Base-by-base conservation (phyloP, 2,113 vertebrate genomes). In the Oenanthe oenanthe region DNA sequence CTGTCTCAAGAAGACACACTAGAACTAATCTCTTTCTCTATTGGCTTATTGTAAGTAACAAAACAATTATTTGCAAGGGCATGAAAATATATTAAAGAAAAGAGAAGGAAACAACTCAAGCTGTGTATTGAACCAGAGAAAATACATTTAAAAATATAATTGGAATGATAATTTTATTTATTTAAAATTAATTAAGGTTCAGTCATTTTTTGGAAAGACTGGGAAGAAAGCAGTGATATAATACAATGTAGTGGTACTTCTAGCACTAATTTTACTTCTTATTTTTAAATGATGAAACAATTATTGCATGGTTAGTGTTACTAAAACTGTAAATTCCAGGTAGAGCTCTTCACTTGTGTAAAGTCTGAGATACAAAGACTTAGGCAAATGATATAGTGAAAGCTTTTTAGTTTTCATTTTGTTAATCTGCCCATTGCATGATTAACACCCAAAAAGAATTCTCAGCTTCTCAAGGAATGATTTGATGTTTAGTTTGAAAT, bases 321-420 rank as follows among this genome's bases (percentile, higher is more conserved):
- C 47, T 91, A 48, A 89, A 93, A 38, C 18, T 71, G 2, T 34
- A 92, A 78, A n/a, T 89, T 50, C 51, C 65, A 88, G 72, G 85
- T 82, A 58, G 72, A 91, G 32, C 36, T 94, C 68, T 92, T 88
- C 19, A 61, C 76, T 76, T 68, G 42, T 82, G 7, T n/a, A 61
- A 88, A 73, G 54, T 68, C 45, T 93, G 66, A 95, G 92, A 88
- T 70, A 79, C 32, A 68, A 78, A 91, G 66, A 45, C 42, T 85
- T 79, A 72, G 79, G 78, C 50, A 92, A 92, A 82, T 45, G 5
- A 42, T 72, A 79, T 15, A 76, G 16, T 82, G 79, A 85, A 89
- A 92, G 43, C 25, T 72, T 89, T 48, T 61, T 82, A 68, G 17
- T 82, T 85, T 94, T 75, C 65, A 72, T 89, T 84, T 75, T 82